These are phyloP conservation scores for Drosophila gunungcola DNA, from an alignment of 1,140 invertebrate genomes.

Conservation along the genomic window DNA sequence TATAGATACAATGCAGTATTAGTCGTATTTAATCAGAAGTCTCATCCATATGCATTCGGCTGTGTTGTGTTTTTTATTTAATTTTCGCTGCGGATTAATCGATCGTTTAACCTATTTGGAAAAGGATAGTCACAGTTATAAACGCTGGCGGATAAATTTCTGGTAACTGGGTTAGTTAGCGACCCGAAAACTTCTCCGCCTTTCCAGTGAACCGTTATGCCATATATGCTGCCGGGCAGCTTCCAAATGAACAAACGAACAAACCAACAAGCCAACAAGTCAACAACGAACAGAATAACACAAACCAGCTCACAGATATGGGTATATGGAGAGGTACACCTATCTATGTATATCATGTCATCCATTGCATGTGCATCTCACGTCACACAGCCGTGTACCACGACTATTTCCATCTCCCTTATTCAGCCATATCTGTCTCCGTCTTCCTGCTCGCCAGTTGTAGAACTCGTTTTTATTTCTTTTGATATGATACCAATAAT, in stretches of 20 bases:
- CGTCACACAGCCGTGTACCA: conserved; percentile 24
- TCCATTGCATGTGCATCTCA: conserved; percentile 60
- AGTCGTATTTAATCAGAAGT: neutral
- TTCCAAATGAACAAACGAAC: neutral
- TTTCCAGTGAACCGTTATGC: conserved; percentile 48
- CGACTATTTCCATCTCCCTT: conserved; percentile 2
- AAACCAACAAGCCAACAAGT: neutral
- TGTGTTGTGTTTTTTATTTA: neutral
- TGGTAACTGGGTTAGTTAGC: conserved; percentile 35
- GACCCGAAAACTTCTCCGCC: conserved; percentile 40
- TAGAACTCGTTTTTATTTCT: conserved; percentile 70
- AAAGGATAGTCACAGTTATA: conserved; percentile 42
- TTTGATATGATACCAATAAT: conserved; percentile 67
- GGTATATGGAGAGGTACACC: conserved; percentile 1
- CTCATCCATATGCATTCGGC: conserved; percentile 16
- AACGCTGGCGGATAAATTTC: conserved; percentile 27
- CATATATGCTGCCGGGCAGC: conserved; percentile 29
- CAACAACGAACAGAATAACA: neutral
- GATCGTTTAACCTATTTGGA: conserved; percentile 21
- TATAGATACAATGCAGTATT: neutral
- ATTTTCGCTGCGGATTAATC: conserved; percentile 11
- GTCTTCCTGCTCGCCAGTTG: conserved; percentile 43
- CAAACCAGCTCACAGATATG: conserved; percentile 1
- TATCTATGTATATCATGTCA: conserved; percentile 53
- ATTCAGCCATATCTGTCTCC: conserved; percentile 7